Evolutionary conservation across 2,888 invertebrate genomes (phyloP), one percentile per base, ranked within the genome.

Genomic region (Yponomeuta sedellus): DNA sequence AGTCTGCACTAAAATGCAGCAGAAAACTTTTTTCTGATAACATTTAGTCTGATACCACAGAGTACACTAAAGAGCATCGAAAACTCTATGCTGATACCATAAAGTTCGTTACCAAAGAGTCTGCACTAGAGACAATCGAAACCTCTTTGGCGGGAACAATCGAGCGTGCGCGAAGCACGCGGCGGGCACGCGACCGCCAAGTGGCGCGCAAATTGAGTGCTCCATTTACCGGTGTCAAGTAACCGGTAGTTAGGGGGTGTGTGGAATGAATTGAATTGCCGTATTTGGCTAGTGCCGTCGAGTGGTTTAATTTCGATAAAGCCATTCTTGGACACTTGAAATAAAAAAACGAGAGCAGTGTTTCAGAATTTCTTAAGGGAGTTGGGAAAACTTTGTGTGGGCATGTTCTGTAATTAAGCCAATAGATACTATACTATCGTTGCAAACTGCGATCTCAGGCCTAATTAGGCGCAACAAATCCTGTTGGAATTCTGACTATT

Each of bases 141-240:
- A 52, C 44, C 44, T 16, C 12, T 34, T 34, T 34, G 16, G 16
- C 44, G 44, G 16, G 83, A 85, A 88, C 86, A 86, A 86, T 84
- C 80, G 84, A 82, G 71, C 78, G 77, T 75, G 77, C 75, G 81
- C 68, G 71, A 69, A 69, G 67, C 72, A 70, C 72, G 73, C 71
- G 74, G 65, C 67, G 71, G 77, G 73, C 83, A 79, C 83, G 82
- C 81, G 79, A 75, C 77, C 76, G 67, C 75, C 75, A 85, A 82
- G 79, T 82, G 85, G 82, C 83, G 82, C 80, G 82, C 87, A 87
- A 91, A 91, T 89, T 89, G 88, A 91, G 88, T 85, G 88, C 88
- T 91, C 90, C 88, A 87, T 90, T 91, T 90, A 90, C 90, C 16
- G 75, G 84, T 82, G 78, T 88, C 83, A 80, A 73, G 76, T 87